Evolutionary conservation across 2,888 invertebrate species (phyloP), one percentile per base, ranked within the genome.

Genomic region (Penaeus monodon): DNA sequence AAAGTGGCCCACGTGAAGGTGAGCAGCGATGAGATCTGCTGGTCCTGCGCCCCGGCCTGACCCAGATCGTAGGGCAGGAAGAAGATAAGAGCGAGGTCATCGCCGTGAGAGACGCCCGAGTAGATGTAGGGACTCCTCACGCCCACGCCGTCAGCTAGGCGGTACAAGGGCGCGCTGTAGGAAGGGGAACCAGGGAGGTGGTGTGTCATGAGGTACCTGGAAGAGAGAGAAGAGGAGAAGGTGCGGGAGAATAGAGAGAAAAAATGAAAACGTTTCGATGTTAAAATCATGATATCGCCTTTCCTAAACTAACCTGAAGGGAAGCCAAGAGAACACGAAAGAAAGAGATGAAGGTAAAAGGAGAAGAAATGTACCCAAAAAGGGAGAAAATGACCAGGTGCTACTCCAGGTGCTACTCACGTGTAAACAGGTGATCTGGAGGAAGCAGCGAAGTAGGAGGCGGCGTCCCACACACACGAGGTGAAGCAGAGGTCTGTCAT

Each of bases 381-480:
- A 14, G 1, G 4, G 57, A 17, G 17, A 14, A 57, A 57, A 57
- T 17, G 12, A 10, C 79, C 44, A 8, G 14, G 12, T 79, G 57
- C 17, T 14, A 73, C 12, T 24, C 64, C 1, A 78, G 33, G 1
- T 12, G 0, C 2, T 14, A n/a, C 88, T 81, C 76, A 89, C 89
- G 89, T 89, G 57, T 86, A 88, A 17, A 89, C 89, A 14, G 89
- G 89, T 1, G 78, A 44, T 24, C 84, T 68, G 7, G 86, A 76
- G 20, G 88, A 81, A 27, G 89, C 66, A 12, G 89, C 86, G 3
- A 88, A 84, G 44, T 86, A 70, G 8, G 65, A 78, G 6, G 88
- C 82, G 10, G 89, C 88, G 49, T 89, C 89, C 89, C 89, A 89
- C n/a, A 89, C 82, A 77, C 89, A 89, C 1, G 89, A 89, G 10